Percentiles rank a stretch among this genome's conserved stretches.
Conservation (phyloP, 1,140 invertebrate genomes). For the fruit fly (Drosophila melanogaster) region DNA sequence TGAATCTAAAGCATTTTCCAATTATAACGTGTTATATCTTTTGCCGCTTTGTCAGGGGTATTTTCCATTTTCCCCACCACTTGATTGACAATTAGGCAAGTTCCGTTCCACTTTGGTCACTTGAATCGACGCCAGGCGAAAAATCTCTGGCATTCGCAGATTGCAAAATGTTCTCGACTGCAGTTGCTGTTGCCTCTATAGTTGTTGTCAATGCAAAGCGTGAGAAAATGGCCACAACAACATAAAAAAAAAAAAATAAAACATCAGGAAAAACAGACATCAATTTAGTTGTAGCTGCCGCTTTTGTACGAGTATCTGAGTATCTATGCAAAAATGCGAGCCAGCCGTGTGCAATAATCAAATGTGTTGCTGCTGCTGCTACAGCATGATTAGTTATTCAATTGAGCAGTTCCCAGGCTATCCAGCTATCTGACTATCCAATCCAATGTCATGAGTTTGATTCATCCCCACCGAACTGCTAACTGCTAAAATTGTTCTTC, state of each 20-base stretch:
- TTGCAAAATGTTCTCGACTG: slow-evolving; percentile 44
- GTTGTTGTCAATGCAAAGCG: slow-evolving; percentile 62
- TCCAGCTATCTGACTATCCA: slow-evolving; percentile 15
- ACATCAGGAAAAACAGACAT: slow-evolving; percentile 30
- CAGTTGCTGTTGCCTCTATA: slow-evolving; percentile 9
- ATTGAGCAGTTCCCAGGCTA: slow-evolving; percentile 48
- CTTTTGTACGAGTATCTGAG: slow-evolving; percentile 17
- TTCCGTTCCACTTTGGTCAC: slow-evolving; percentile 69
- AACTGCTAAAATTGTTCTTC: slow-evolving; percentile 15
- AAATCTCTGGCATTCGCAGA: slow-evolving; percentile 45
- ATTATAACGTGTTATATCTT: neutral
- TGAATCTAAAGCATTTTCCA: neutral
- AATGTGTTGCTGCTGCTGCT: slow-evolving; percentile 36
- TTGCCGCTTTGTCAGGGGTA: neutral
- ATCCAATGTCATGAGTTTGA: slow-evolving; percentile 42
- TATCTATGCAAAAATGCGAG: slow-evolving; percentile 50
- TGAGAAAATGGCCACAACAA: slow-evolving; percentile 50
- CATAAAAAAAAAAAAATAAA: slow-evolving; percentile 4
- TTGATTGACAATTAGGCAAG: slow-evolving; percentile 69
- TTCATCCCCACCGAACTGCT: slow-evolving; percentile 15
- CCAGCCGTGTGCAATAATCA: slow-evolving; percentile 49
- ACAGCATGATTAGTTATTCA: slow-evolving; percentile 46
- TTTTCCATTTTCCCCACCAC: slow-evolving; percentile 4
- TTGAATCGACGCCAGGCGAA: slow-evolving; percentile 41
- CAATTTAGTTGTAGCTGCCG: slow-evolving; percentile 42